Base-by-base conservation (phyloP, 1,140 invertebrate genomes). In the Spodoptera frugiperda region DNA sequence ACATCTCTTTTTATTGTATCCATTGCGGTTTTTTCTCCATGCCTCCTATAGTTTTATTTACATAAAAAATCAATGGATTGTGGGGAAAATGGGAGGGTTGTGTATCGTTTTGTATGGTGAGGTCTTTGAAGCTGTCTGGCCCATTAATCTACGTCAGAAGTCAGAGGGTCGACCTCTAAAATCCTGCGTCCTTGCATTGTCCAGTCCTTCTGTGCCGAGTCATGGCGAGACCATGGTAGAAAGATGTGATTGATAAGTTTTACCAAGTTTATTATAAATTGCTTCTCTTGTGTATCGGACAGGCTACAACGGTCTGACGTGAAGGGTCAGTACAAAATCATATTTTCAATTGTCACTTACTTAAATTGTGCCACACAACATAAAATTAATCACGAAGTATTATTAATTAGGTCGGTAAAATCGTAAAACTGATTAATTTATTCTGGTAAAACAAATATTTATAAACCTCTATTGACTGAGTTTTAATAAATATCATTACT, bases 91-190 rank as follows among this genome's bases (percentile, higher is more conserved):
- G 15, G 33, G 33, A 6, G 15, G 25, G 39, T 33, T 53, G 17
- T 68, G 10, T 30, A 68, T 68, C 65, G 65, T 68, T 68, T 68
- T 68, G 65, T 68, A 48, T 67, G 25, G 61, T 65, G 46, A 21
- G 46, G n/a, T 53, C 44, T 68, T 68, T 33, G 54, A 71, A 70
- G 54, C 46, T 19, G 68, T 33, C 17, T 39, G 46, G 53, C 53
- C 70, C 70, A 78, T 78, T 78, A 78, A 78, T 78, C 76, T 65
- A n/a, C 51, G 76, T 73, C 76, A 71, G 39, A 78, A 78, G 76
- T 78, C 57, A 78, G 67, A 70, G 76, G 59, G 76, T 15, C 65
- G 59, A 53, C 53, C 68, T 72, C 70, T 73, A 78, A 77, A 78
- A 76, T 51, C 51, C 25, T 49, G 19, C 55, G 76, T 59, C 67